Percentiles rank a stretch among this genome's conserved stretches.
Conservation (phyloP, 2,113 vertebrate genomes). For the Mesitornis unicolor region DNA sequence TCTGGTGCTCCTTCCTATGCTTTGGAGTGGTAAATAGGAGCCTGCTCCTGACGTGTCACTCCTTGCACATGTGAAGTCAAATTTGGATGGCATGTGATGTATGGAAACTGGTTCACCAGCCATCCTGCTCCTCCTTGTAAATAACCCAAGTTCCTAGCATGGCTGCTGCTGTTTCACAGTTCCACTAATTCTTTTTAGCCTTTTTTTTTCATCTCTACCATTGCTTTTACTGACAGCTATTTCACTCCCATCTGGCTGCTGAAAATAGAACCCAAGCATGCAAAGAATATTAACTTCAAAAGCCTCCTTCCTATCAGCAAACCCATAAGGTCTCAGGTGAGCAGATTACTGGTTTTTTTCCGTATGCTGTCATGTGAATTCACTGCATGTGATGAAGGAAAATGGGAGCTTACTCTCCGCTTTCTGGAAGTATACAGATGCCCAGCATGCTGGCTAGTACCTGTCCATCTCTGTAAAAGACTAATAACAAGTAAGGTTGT, state of each 20-base stretch:
- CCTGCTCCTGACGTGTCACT: neutral
- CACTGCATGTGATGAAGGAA: neutral
- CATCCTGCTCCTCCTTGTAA: neutral
- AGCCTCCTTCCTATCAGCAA: neutral
- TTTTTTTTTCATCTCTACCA: neutral
- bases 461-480: neutral
- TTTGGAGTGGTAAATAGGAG: neutral
- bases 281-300: neutral
- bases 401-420: fast-evolving
- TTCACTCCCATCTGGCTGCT: neutral
- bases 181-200: neutral
- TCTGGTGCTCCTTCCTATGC: fast-evolving
- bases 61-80: fast-evolving
- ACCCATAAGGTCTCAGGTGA: neutral
- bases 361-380: neutral
- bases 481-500: neutral
- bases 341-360: neutral
- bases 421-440: neutral
- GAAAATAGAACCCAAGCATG: neutral
- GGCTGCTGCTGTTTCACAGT: neutral
- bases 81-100: neutral
- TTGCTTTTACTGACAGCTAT: neutral
- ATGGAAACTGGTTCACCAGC: neutral
- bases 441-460: neutral
- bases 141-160: neutral